These are phyloP conservation scores for Ceriagrion tenellum DNA, from an alignment of 2,888 invertebrate species.

Conservation along the genomic window DNA sequence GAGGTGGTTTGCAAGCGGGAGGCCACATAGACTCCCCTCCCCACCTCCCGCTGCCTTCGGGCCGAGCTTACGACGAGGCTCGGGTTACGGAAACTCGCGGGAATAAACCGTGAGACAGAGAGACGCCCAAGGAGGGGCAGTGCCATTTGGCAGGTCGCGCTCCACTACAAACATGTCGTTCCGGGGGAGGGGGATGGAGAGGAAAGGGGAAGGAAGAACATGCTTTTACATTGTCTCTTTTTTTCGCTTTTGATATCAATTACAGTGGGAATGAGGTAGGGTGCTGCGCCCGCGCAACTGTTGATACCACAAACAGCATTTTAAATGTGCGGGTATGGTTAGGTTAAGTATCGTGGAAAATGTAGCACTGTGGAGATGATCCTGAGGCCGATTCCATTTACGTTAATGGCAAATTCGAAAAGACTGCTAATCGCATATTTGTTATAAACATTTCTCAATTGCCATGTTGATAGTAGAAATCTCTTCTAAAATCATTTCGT, in stretches of 20 bases:
- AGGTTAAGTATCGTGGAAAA: too few species aligned
- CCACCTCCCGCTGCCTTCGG: neutral
- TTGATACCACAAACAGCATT: too few species aligned
- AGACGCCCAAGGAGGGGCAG: neutral
- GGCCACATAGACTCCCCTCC: constrained; percentile 22
- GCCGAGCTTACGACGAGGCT: neutral
- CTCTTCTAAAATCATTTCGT: too few species aligned
- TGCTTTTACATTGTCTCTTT: neutral
- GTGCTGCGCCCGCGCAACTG: too few species aligned
- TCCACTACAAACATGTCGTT: neutral
- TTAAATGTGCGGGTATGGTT: too few species aligned
- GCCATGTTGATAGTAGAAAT: too few species aligned
- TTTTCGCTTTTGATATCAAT: neutral
- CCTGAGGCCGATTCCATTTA: too few species aligned
- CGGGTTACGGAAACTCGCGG: constrained; percentile 46
- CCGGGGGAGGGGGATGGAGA: neutral
- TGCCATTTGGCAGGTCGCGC: constrained; percentile 36
- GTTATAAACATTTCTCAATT: too few species aligned
- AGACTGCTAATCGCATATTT: too few species aligned
- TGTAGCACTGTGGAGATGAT: too few species aligned
- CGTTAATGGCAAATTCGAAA: too few species aligned
- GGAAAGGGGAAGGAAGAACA: neutral
- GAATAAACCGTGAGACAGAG: constrained; percentile 37
- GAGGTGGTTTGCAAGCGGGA: neutral
- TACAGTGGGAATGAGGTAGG: too few species aligned